Evolutionary conservation across 2,797 vertebrate species (phyloP), one percentile per base, ranked within the genome.

Genomic region (Vipera latastei): DNA sequence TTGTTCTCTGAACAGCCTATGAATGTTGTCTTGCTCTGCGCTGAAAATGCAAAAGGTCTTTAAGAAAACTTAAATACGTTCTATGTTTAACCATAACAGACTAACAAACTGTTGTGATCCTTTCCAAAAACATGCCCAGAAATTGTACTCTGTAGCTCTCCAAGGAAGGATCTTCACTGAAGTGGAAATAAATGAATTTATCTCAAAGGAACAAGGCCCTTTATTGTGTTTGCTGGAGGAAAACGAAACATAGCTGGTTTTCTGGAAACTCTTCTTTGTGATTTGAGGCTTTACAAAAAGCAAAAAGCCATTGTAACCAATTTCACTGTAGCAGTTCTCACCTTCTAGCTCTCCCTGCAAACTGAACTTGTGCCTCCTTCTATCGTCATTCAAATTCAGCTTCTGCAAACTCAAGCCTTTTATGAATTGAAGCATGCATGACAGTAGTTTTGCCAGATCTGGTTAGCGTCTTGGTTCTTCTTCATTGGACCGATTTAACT

Each of bases 1-100:
- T 44, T 26, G 73, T 83, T 95, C 92, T 93, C 85, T 83, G 69
- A 25, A 56, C 51, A 57, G 4, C n/a, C n/a, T 59, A 25, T 90
- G 73, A 83, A 83, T 83, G 25, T 83, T 48, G 18, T 83, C 38
- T 86, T 61, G 20, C 12, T 51, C 78, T 63, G 26, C 8, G 20
- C 22, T 59, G 63, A 91, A 91, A 87, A 60, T n/a, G 11, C 57
- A 91, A 6, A 32, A 60, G 22, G 86, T 63, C 59, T 32, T 90
- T 59, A 59, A 57, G 38, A 59, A 55, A 22, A 63, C 12, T 13
- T 44, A 26, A 28, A 44, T 44, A 11, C 32, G 5, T 4, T 69
- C 32, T 55, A 4, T 88, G 53, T 65, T 73, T 56, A 28, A 63
- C 51, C 14, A 44, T 44, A 57, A 13, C 53, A n/a, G 22, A 69